Evolutionary conservation across 2,113 vertebrate genomes (phyloP).

Genomic region (Chaetodon trifascialis): DNA sequence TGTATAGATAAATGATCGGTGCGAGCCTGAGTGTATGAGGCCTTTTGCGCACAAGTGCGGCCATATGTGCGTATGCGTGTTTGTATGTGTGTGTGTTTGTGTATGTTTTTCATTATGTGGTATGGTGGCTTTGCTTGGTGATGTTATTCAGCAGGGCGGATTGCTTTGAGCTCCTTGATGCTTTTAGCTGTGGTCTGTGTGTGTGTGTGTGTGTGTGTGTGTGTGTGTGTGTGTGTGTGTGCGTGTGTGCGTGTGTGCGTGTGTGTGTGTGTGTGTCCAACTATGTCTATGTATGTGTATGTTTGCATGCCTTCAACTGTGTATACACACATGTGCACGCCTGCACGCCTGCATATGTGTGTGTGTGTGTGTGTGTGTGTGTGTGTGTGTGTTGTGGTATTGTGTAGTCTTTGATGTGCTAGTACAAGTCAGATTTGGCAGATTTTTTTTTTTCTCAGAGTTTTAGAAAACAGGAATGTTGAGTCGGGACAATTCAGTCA

Average conservation of each 20-base stretch:
- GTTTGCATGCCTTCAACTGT: slow-evolving; percentile 30
- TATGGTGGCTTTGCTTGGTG: slow-evolving; percentile 71
- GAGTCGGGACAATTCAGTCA: slow-evolving; percentile 55
- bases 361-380: slow-evolving; percentile 6
- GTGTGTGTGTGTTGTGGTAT: slow-evolving; percentile 49
- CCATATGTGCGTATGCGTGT: slow-evolving; percentile 33
- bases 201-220: slow-evolving; percentile 34
- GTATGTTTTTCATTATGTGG: slow-evolving; percentile 79
- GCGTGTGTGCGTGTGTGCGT: slow-evolving; percentile 26
- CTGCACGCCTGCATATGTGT: background rate
- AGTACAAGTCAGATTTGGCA: slow-evolving; percentile 58
- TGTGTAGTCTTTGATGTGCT: slow-evolving; percentile 65
- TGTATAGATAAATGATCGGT: slow-evolving; percentile 24
- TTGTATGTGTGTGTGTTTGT: slow-evolving; percentile 53
- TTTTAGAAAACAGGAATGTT: slow-evolving; percentile 63
- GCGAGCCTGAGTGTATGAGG: slow-evolving; percentile 12
- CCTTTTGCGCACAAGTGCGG: background rate
- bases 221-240: slow-evolving; percentile 27
- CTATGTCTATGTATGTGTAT: slow-evolving; percentile 42
- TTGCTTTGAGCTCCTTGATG: slow-evolving; percentile 76
- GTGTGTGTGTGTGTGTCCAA: slow-evolving; percentile 13
- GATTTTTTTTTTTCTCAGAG: slow-evolving; percentile 38
- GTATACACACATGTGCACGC: slow-evolving; percentile 13
- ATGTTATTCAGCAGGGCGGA: slow-evolving; percentile 74
- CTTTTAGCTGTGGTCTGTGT: slow-evolving; percentile 77